Percentiles rank a stretch among this genome's conserved stretches.
Conservation (phyloP, 2,797 vertebrate species). For the Anabacerthia variegaticeps region DNA sequence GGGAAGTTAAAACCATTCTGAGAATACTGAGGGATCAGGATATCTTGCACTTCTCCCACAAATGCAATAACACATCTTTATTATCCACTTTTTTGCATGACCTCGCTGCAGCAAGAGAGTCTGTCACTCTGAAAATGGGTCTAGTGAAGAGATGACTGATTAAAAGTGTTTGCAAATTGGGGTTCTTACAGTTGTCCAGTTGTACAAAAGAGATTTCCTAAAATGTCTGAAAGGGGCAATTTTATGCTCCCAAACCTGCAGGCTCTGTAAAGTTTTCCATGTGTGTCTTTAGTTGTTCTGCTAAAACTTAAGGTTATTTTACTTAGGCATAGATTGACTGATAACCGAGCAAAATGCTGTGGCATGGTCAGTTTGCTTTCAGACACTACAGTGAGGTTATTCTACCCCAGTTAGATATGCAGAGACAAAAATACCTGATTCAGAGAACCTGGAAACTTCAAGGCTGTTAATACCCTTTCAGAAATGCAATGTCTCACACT, state of each 20-base stretch:
- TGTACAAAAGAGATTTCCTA: not conserved
- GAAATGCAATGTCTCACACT: slow-evolving; percentile 42
- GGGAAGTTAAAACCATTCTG: not conserved
- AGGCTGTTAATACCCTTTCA: slow-evolving; percentile 5
- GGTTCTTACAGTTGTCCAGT: not conserved
- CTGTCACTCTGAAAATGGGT: not conserved
- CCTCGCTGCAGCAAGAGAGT: not conserved
- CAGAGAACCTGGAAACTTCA: not conserved
- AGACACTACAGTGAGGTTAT: not conserved
- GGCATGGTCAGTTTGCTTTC: not conserved
- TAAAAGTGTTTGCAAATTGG: not conserved
- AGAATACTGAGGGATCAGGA: not conserved
- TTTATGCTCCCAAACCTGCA: not conserved
- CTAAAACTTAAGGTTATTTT: not conserved
- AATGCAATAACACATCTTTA: not conserved
- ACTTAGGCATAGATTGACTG: not conserved
- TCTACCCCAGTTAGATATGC: not conserved
- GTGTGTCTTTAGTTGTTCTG: not conserved
- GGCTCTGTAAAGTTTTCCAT: not conserved
- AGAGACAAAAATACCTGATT: not conserved
- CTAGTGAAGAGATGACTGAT: not conserved
- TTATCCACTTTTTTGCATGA: not conserved
- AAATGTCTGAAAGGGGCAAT: not conserved
- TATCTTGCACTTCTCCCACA: not conserved
- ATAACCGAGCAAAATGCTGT: not conserved